These are phyloP conservation scores for Sarcophilus harrisii DNA, from an alignment of 2,797 vertebrate species.

Conservation along the genomic window DNA sequence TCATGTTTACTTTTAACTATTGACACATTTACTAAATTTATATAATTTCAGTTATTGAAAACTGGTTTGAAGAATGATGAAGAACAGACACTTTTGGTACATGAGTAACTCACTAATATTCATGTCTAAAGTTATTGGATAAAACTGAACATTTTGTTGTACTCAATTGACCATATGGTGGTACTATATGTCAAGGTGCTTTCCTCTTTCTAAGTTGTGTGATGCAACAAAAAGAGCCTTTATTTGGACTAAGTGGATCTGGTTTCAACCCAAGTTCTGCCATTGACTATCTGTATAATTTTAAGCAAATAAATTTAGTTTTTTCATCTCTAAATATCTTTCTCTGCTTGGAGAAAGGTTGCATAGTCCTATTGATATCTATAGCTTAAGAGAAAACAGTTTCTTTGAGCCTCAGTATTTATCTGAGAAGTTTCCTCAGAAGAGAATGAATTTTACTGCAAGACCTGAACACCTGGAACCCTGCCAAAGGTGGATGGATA, in stretches of 20 bases:
- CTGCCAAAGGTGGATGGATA: neutral
- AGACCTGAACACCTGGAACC: neutral
- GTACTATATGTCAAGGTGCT: neutral
- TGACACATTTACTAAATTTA: slow-evolving; percentile 26
- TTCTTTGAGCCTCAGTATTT: neutral
- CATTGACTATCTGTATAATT: neutral
- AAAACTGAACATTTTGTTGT: slow-evolving; percentile 28
- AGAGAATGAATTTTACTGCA: neutral
- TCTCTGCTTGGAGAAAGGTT: neutral
- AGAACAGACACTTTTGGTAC: neutral
- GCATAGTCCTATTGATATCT: neutral
- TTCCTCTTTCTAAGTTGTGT: slow-evolving; percentile 19
- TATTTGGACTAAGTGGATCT: neutral
- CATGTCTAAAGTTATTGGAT: neutral
- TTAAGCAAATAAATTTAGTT: neutral
- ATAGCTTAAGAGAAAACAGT: neutral
- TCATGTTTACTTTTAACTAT: slow-evolving; percentile 16
- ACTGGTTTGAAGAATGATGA: neutral
- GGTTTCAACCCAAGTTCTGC: neutral
- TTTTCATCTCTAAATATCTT: neutral
- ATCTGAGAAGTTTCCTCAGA: neutral
- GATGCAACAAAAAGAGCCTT: neutral
- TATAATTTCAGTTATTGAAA: neutral
- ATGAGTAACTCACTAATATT: neutral
- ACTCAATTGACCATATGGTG: neutral